Conservation (phyloP, 2,113 vertebrate species). For the Pongo abelii region DNA sequence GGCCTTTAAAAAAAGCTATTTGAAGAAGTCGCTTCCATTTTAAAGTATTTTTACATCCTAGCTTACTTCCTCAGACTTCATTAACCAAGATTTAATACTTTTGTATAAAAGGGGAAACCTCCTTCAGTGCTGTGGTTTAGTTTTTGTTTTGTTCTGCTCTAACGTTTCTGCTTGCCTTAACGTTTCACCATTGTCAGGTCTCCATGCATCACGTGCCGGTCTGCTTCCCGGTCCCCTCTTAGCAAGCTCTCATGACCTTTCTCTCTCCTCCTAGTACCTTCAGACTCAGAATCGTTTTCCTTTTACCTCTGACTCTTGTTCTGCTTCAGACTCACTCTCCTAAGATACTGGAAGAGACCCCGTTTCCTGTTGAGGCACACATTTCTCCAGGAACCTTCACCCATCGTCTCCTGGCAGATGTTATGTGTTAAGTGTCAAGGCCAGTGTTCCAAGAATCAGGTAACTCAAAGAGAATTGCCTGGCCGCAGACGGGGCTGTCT, state of each 20-base stretch:
- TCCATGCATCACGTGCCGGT: accelerated
- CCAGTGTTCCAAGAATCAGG: slow-evolving; percentile 21
- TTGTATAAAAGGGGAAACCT: neutral
- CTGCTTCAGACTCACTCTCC: neutral
- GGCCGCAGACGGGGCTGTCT: neutral
- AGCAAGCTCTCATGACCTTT: neutral
- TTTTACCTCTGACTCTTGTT: neutral
- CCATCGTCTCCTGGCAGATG: neutral
- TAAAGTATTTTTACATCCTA: neutral
- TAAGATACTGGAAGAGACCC: neutral
- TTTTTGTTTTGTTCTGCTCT: neutral
- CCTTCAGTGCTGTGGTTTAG: neutral
- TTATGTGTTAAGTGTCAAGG: slow-evolving; percentile 40
- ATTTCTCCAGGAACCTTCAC: neutral
- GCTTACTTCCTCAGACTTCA: neutral
- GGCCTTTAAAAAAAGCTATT: neutral
- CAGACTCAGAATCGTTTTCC: neutral
- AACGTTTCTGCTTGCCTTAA: neutral
- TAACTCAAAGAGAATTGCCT: neutral
- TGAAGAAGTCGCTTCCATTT: neutral
- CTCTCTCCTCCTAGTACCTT: neutral
- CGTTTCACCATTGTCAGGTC: neutral
- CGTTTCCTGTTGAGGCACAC: neutral
- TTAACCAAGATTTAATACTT: neutral
- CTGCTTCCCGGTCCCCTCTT: neutral